Base-by-base conservation (phyloP, 2,888 invertebrate species). In the Lutraria lutraria region DNA sequence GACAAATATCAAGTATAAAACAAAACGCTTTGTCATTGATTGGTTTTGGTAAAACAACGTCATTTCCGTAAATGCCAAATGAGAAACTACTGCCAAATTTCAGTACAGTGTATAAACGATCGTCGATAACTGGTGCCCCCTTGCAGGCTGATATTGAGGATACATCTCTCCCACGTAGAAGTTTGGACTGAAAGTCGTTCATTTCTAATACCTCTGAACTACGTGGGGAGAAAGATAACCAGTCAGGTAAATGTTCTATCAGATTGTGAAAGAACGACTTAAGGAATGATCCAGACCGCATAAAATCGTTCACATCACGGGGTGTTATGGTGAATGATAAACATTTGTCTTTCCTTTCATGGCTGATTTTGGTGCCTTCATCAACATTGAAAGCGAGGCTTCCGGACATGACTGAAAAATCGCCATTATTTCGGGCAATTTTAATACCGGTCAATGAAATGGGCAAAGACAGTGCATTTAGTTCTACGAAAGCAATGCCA, bases 1-100 rank as follows among this genome's bases (percentile, higher is more conserved):
- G 86, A 53, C 91, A 91, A 16, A 89, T 84, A 34, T 91, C 91
- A n/a, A 91, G 56, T 6, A 91, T 86, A 0, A 91, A 25, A 83
- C 91, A 91, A 82, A 89, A 91, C 52, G 83, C 84, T 25, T 88
- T 76, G 29, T 81, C 63, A 8, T 34, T 72, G n/a, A 88, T 6
- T 10, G 83, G 82, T 19, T 80, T 85, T 15, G 89, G 89, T 21
- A 91, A 31, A 0, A 16, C 21, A n/a, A 89, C 43, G 13, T 72
- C 13, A 21, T 88, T 84, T 13, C 84, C 88, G 81, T 91, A 91
- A n/a, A 89, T 25, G 53, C 60, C 60, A 4, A 91, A 10, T 10
- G 86, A 76, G 34, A 91, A 91, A 19, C 56, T 83, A 25, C 76
- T 87, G 29, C 86, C 88, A 72, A 91, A 87, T 54, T 82, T 85